Evolutionary conservation across 1,140 invertebrate species (phyloP).

Genomic region (Drosophila chauvacae): DNA sequence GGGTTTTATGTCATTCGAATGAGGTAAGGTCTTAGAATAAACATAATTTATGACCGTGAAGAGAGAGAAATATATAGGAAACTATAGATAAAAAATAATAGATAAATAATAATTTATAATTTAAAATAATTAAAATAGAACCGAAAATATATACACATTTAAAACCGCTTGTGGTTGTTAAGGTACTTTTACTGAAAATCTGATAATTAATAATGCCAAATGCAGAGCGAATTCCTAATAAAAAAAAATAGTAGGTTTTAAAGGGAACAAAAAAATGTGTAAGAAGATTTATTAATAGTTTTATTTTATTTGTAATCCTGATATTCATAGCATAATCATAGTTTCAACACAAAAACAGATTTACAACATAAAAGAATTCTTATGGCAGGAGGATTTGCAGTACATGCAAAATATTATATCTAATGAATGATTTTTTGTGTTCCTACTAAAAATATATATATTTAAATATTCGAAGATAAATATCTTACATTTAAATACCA

Average conservation of each 20-base stretch:
- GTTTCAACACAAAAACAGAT: no score
- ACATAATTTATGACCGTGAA: neutral
- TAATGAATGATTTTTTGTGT: neutral
- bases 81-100: accelerated
- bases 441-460: neutral
- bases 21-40: neutral
- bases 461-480: neutral
- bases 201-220: no score
- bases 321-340: no score
- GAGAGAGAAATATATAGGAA: neutral
- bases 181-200: no score
- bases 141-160: neutral
- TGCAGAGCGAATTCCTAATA: no score
- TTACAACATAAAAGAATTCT: no score
- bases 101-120: neutral
- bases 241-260: no score
- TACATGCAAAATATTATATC: neutral
- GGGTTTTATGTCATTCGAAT: neutral
- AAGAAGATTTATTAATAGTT: no score
- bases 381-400: no score
- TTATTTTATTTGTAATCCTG: no score
- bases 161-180: no score
- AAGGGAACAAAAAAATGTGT: no score
- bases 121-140: neutral
- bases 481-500: neutral